Conservation (phyloP, 2,113 vertebrate species). For the Symphodus melops region DNA sequence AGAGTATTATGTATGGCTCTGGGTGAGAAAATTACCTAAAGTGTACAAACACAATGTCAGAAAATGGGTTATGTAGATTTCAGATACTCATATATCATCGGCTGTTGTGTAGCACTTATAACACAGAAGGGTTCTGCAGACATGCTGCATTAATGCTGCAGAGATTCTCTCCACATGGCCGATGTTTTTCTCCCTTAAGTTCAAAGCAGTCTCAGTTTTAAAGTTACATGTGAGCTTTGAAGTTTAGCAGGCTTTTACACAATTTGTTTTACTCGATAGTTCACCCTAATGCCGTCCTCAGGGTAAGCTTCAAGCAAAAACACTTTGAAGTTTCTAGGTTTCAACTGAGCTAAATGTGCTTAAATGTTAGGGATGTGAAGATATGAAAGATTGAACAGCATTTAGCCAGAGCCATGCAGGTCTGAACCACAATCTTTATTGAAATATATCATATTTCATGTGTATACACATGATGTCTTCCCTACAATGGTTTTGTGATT, state of each 20-base stretch:
- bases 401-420: too few relatives aligned
- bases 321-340: background rate
- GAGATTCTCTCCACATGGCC: background rate
- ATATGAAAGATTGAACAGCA: background rate
- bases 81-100: constrained; percentile 7
- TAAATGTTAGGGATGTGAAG: background rate
- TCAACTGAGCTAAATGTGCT: background rate
- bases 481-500: background rate
- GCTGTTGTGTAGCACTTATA: constrained; percentile 8
- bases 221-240: background rate
- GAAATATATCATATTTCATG: too few relatives aligned
- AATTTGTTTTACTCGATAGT: background rate
- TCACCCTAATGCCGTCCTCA: background rate
- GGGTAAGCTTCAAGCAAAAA: background rate
- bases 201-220: background rate
- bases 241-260: background rate
- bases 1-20: constrained; percentile 55
- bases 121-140: constrained; percentile 12
- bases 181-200: background rate
- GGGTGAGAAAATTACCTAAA: constrained; percentile 51
- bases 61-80: constrained; percentile 8
- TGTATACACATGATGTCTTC: background rate
- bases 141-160: background rate
- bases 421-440: too few relatives aligned
- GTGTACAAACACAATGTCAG: constrained; percentile 19